Evolutionary conservation across 2,888 invertebrate genomes (phyloP), one percentile per base, ranked within the genome.

Genomic region (Lepetodrilus schrolli): DNA sequence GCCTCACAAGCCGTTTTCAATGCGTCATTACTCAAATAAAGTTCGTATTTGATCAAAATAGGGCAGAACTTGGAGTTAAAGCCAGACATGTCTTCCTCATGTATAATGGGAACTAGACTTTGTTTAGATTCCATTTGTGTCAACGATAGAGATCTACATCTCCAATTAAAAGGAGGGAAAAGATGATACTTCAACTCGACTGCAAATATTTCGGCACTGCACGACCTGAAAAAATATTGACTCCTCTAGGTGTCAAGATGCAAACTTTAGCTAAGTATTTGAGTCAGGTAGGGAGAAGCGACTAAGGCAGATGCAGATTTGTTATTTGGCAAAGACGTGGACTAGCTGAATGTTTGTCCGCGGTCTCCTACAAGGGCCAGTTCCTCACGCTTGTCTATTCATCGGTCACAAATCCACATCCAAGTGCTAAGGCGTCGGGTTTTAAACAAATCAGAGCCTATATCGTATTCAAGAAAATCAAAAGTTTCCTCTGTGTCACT

Each of bases 361-460:
- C 48, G 34, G 30, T 47, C 66, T 20, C 34, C 21, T 58, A 47
- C 30, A 72, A 30, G n/a, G n/a, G n/a, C n/a, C n/a, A 17, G 43
- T 43, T 23, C 30, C 72, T 17, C 65, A 66, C 65, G 47, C 34
- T 66, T 43, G 26, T 48, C 66, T 47, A 65, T 72, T 72, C 65
- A 72, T 30, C 30, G 30, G 66, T 48, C 72, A 51, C 65, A 72
- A 72, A 65, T 66, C 65, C 72, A 21, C 72, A 43, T 8, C 10
- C 34, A 72, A 48, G 72, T 72, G 72, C 65, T 66, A 72, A 72
- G 66, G 43, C 66, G 47, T 43, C 23, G 21, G 71, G 51, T 38
- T 71, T 58, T 51, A 71, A 66, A 66, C 72, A 72, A 72, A 72
- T 72, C 72, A 72, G 23, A 72, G 34, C 47, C 48, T 66, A 72